Evolutionary conservation across 2,888 invertebrate genomes (phyloP).

Genomic region (Stenodema calcarata): DNA sequence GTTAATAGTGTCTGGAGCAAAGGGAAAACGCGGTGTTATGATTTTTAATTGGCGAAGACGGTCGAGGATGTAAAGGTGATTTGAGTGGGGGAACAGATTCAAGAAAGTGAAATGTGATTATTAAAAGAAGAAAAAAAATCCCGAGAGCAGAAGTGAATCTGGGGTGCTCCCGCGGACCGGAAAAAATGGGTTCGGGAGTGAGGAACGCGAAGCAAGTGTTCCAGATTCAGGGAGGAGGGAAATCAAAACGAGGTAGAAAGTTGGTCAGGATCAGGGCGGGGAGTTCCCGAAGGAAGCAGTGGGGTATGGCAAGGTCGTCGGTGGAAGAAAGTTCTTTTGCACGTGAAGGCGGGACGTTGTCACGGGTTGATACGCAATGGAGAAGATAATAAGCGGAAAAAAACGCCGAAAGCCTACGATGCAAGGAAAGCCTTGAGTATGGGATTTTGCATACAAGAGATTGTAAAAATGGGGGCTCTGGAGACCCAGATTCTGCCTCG

Average conservation of each 20-base stretch:
- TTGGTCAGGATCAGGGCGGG: not conserved
- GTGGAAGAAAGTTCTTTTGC: constrained; percentile 21
- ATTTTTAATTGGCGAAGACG: constrained; percentile 36
- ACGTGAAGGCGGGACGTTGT: not conserved
- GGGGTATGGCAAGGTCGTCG: constrained; percentile 20
- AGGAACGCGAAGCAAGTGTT: constrained; percentile 28
- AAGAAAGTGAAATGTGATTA: constrained; percentile 12
- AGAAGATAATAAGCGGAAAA: too few relatives aligned
- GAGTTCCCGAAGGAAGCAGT: not conserved
- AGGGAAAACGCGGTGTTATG: constrained; percentile 28
- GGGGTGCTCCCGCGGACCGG: constrained; percentile 5
- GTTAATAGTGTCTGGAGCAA: constrained; percentile 18
- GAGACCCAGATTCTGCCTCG: too few relatives aligned
- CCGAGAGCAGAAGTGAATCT: constrained; percentile 16
- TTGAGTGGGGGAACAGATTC: not conserved
- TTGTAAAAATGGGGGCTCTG: too few relatives aligned
- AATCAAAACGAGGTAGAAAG: not conserved
- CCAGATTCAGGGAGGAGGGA: constrained; percentile 23
- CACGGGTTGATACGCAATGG: not conserved
- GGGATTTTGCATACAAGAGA: too few relatives aligned
- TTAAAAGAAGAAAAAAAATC: not conserved
- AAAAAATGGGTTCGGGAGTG: not conserved
- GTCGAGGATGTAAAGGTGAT: not conserved
- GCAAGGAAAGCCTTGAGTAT: too few relatives aligned
- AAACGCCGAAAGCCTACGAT: too few relatives aligned